Evolutionary conservation across 2,113 vertebrate genomes (phyloP).

Genomic region (Myotis yumanensis): DNA sequence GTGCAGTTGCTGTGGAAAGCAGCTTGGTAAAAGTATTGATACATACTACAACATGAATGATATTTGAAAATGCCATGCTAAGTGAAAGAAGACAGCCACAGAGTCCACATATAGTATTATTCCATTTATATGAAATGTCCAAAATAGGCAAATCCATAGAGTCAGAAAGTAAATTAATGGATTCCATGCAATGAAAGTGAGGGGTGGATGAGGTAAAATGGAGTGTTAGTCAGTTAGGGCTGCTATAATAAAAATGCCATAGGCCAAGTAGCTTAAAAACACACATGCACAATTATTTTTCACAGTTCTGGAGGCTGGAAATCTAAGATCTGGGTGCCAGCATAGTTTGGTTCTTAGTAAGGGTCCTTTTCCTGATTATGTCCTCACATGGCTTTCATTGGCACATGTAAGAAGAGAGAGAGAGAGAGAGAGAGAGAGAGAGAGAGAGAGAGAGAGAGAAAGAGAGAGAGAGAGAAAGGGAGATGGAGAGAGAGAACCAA

Average conservation of each 20-base stretch:
- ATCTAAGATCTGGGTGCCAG: background rate
- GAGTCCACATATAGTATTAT: background rate
- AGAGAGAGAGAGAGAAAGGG: too few species aligned
- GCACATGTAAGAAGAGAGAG: background rate
- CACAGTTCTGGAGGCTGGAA: background rate
- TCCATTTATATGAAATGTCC: background rate
- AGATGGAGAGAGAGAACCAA: background rate
- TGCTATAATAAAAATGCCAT: background rate
- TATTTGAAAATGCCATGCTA: background rate
- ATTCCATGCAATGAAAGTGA: background rate
- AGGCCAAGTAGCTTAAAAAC: background rate
- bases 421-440: too few species aligned
- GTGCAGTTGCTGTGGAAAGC: background rate
- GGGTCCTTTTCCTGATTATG: background rate
- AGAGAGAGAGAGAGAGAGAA: too few species aligned
- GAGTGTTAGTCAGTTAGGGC: background rate
- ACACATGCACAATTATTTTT: background rate
- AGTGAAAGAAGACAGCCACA: background rate
- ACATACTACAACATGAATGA: background rate
- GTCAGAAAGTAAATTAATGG: background rate
- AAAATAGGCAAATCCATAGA: background rate
- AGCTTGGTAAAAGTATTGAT: background rate
- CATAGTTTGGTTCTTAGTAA: background rate
- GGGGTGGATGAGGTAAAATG: fast-evolving
- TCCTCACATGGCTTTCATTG: background rate